Evolutionary conservation across 2,113 vertebrate genomes (phyloP), one percentile per base, ranked within the genome.

Genomic region (Tetraodon nigroviridis): DNA sequence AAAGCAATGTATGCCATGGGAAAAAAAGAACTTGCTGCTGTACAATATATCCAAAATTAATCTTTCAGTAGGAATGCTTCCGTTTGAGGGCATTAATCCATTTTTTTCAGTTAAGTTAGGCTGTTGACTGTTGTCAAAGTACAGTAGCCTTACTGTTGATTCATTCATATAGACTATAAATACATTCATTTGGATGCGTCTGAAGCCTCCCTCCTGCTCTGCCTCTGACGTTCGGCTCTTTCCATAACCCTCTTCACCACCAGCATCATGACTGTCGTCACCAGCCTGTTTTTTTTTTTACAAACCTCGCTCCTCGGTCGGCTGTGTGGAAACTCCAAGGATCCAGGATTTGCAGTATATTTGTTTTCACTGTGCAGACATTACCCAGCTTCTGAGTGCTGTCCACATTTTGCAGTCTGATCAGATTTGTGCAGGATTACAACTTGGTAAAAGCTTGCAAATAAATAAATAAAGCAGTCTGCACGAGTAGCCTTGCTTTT

Each of bases 261-360:
- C 68, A 62, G 69, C 69, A 68, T 70, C 63, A 49, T 49, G 11
- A 50, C 65, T 75, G 70, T 80, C 78, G 70, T 85, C 80, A 83
- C 66, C 19, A 20, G 18, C 56, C 55, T 42, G 41, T 15, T 42
- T 6, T 44, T 71, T 83, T 79, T 74, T 75, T 67, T 70, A 70
- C 76, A 72, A 44, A 16, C 10, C 15, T 16, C 42, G 14, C 44
- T 68, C 73, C 56, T 71, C 32, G 17, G 49, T 45, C 63, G 67
- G 71, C 17, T 67, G 58, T 24, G 12, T 50, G 18, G 61, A 71
- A 78, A 80, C 64, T 61, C 60, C 66, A 41, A 18, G 41, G 62
- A 51, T 71, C 60, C 44, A 51, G 52, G n/a, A 55, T 13, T 66
- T 32, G 37, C 40, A 44, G 60, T 50, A 24, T 50, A 32, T 82